phyloP scores from a whole-genome alignment of 2,113 vertebrate genomes.

The Uria lomvia region DNA sequence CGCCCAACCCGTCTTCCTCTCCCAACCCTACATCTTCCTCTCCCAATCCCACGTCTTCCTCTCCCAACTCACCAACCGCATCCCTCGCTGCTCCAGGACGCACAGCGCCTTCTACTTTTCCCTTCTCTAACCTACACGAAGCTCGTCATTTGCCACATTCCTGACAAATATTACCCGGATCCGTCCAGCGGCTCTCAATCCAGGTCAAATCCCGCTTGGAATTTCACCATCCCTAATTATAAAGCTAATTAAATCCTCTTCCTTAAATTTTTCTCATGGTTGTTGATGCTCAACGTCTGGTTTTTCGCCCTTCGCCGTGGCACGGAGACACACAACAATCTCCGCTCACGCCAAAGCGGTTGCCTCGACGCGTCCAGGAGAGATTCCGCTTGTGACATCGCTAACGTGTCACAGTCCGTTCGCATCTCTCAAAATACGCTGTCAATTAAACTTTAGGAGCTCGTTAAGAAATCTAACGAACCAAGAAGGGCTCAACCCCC shows the following conservation, averaged over 20 bases:
- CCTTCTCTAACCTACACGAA: neutral
- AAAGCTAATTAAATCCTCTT: neutral
- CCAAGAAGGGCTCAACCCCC: neutral
- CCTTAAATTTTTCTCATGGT: neutral
- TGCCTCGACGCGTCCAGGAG: too few species aligned
- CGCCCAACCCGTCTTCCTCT: too few species aligned
- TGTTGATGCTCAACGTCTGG: too few species aligned
- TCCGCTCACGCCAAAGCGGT: neutral
- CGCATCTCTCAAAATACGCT: neutral
- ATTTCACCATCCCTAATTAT: neutral
- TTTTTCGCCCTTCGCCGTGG: neutral
- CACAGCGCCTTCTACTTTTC: too few species aligned
- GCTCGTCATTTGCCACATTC: neutral
- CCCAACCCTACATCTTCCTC: too few species aligned
- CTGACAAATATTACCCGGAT: neutral
- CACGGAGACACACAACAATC: accelerated
- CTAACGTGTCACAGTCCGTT: too few species aligned
- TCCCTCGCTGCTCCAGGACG: neutral
- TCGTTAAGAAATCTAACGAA: neutral
- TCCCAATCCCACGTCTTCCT: too few species aligned
- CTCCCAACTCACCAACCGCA: neutral
- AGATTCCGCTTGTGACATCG: neutral
- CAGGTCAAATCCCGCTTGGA: neutral
- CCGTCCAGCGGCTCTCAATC: neutral
- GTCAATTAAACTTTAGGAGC: neutral